These are phyloP conservation scores for Delphinapterus leucas DNA, from an alignment of 2,113 vertebrate genomes.

Conservation along the genomic window DNA sequence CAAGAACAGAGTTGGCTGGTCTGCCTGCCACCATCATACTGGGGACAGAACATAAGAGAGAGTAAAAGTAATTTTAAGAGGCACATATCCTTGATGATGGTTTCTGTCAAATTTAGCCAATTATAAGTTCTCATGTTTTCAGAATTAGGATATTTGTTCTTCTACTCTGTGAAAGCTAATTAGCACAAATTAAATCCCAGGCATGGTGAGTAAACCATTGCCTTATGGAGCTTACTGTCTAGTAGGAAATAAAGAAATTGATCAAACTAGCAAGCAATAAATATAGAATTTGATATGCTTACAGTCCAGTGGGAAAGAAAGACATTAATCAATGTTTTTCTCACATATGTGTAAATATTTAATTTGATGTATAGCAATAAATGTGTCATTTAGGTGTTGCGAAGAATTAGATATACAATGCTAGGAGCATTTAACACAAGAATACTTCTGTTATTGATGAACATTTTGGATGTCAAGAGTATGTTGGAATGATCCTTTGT, in stretches of 20 bases:
- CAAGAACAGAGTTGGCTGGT: not conserved
- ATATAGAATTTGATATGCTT: not conserved
- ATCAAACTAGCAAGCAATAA: not conserved
- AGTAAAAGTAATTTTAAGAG: not conserved
- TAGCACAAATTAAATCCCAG: not conserved
- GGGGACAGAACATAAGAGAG: not conserved
- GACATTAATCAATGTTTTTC: not conserved
- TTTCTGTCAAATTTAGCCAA: not conserved
- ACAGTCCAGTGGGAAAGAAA: not conserved
- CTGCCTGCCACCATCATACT: not conserved
- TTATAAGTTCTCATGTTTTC: not conserved
- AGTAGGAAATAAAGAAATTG: not conserved
- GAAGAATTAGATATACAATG: not conserved
- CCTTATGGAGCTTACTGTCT: not conserved
- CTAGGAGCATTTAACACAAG: not conserved
- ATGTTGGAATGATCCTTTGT: not conserved
- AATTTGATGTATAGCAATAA: not conserved
- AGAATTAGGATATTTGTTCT: not conserved
- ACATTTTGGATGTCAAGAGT: not conserved
- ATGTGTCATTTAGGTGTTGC: not conserved
- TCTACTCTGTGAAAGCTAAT: not conserved
- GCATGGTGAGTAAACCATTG: not conserved
- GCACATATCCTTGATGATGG: not conserved
- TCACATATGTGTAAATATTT: not conserved
- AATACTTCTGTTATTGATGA: not conserved